Conservation (phyloP, 2,113 vertebrate species). For the Campylomormyrus numenius region DNA sequence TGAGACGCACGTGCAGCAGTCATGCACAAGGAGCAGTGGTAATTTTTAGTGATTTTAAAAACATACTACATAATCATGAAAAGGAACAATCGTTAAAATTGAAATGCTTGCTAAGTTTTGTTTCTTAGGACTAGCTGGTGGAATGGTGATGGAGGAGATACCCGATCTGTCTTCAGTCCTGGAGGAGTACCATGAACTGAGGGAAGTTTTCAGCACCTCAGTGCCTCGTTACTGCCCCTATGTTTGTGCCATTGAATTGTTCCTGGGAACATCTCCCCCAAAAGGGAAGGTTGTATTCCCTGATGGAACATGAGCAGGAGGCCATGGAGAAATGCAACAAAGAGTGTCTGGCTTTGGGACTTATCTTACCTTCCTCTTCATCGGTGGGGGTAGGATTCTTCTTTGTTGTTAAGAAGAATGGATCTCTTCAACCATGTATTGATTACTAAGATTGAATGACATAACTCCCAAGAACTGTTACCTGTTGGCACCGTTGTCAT, state of each 20-base stretch:
- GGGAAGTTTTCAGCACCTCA: neutral
- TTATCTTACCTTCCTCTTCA: too few species aligned
- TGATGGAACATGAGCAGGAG: neutral
- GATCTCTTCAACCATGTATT: too few species aligned
- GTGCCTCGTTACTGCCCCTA: neutral
- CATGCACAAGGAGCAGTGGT: neutral
- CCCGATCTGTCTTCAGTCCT: neutral
- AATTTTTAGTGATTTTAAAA: too few species aligned
- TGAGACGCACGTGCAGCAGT: neutral
- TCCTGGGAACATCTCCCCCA: neutral
- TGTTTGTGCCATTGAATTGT: neutral
- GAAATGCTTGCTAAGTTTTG: too few species aligned
- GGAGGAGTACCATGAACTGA: neutral
- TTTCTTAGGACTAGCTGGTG: neutral
- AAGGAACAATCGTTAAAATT: too few species aligned
- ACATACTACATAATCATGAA: too few species aligned
- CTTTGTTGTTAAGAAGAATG: too few species aligned
- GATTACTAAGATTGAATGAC: too few species aligned
- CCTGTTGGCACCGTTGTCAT: too few species aligned
- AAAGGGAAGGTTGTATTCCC: neutral
- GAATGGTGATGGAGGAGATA: neutral
- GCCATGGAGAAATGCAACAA: neutral
- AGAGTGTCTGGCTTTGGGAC: neutral
- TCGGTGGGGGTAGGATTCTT: too few species aligned
- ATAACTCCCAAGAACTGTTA: too few species aligned